These are phyloP conservation scores for Jordanella pulchra DNA, from an alignment of 2,797 vertebrate genomes.

Conservation along the genomic window DNA sequence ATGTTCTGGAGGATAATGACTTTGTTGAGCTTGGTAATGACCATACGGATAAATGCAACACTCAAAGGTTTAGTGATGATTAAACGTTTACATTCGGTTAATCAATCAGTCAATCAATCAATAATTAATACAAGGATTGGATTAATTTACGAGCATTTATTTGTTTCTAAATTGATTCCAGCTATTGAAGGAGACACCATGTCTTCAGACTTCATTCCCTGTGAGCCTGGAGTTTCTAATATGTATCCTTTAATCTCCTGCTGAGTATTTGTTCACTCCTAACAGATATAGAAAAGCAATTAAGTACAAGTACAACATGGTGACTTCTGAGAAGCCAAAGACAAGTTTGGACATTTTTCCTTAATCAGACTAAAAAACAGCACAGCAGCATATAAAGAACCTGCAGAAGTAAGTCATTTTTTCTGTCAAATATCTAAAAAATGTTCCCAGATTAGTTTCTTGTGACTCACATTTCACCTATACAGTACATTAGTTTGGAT, in stretches of 20 bases:
- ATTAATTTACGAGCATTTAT: background rate
- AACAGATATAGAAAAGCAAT: background rate
- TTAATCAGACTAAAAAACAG: conserved; percentile 77
- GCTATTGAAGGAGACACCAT: conserved; percentile 94
- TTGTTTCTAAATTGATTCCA: conserved; percentile 62
- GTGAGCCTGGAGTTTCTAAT: conserved; percentile 89
- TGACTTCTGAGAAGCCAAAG: conserved; percentile 2
- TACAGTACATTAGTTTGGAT: conserved; percentile 88
- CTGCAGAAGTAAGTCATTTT: conserved; percentile 81
- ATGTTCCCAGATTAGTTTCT: background rate
- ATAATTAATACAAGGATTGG: no score
- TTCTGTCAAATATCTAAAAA: background rate
- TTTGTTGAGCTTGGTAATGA: conserved; percentile 95
- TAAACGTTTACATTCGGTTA: conserved; percentile 21
- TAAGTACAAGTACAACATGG: background rate
- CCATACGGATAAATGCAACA: background rate
- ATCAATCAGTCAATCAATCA: background rate
- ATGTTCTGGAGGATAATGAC: conserved; percentile 94
- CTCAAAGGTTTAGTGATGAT: background rate
- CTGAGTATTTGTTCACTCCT: background rate
- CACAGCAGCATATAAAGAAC: conserved; percentile 90
- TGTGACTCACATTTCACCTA: conserved; percentile 40
- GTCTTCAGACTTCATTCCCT: conserved; percentile 93
- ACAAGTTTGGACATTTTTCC: conserved; percentile 24
- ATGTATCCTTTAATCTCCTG: conserved; percentile 91